Conservation (phyloP, 2,797 vertebrate species). For the Emydoidea blandingii region DNA sequence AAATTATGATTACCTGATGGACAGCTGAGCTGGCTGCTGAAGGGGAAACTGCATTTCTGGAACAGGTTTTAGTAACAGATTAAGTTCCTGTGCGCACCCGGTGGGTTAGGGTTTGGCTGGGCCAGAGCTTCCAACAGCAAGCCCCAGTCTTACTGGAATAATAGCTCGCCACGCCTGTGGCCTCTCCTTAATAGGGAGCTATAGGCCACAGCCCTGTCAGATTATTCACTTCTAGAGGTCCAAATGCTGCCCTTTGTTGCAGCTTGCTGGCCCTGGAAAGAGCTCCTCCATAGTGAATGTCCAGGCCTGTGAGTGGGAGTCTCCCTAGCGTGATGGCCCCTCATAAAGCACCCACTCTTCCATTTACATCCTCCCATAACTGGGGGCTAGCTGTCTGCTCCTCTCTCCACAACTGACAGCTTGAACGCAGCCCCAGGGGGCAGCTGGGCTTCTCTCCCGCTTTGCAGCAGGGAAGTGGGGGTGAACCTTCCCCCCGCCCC, state of each 20-base stretch:
- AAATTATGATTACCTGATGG: background rate
- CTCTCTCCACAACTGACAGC: background rate
- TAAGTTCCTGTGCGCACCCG: too few relatives aligned
- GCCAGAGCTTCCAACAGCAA: background rate
- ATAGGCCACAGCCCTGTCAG: background rate
- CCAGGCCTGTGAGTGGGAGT: background rate
- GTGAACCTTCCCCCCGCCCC: background rate
- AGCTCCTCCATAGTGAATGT: background rate
- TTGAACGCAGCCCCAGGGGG: background rate
- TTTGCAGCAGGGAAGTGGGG: rapidly evolving
- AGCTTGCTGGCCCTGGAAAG: background rate
- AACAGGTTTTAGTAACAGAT: background rate
- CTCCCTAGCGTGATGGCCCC: background rate
- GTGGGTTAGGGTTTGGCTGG: background rate
- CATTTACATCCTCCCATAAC: background rate
- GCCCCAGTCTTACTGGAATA: background rate
- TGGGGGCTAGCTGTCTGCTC: background rate
- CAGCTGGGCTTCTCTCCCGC: background rate
- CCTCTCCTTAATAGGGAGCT: background rate
- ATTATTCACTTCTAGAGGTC: background rate
- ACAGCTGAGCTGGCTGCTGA: background rate
- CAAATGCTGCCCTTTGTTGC: background rate
- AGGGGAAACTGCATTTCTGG: background rate
- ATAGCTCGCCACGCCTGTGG: background rate
- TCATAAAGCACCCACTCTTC: background rate